These are phyloP conservation scores for Mionectes macconnelli DNA, from an alignment of 2,113 vertebrate genomes.

Conservation along the genomic window DNA sequence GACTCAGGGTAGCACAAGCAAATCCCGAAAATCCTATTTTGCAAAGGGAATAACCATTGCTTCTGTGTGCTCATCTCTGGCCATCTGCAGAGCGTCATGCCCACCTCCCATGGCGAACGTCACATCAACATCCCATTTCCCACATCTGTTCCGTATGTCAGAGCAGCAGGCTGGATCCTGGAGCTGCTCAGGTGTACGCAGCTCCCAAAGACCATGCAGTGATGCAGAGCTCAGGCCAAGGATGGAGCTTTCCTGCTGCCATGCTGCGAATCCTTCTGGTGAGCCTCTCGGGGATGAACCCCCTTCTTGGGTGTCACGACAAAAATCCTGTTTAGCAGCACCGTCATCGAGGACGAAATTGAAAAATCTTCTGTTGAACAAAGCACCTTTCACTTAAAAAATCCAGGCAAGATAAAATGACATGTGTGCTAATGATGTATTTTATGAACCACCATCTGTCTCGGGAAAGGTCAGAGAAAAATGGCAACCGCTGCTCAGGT, in stretches of 20 bases:
- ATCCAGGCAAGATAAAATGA: constrained; percentile 77
- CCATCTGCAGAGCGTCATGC: rapidly evolving
- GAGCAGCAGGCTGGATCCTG: background rate
- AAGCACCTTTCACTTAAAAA: constrained; percentile 79
- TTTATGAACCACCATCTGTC: constrained; percentile 85
- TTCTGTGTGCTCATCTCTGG: rapidly evolving
- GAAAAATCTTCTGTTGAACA: constrained; percentile 80
- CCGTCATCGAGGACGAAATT: constrained; percentile 32
- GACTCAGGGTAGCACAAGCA: background rate
- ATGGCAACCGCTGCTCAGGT: constrained; percentile 75
- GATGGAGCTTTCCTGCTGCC: background rate
- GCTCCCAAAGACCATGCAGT: rapidly evolving
- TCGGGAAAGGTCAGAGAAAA: constrained; percentile 85
- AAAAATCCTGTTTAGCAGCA: constrained; percentile 40
- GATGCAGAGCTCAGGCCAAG: background rate
- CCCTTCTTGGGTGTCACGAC: background rate
- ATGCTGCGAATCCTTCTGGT: rapidly evolving
- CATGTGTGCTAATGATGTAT: constrained; percentile 83
- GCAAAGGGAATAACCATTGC: background rate
- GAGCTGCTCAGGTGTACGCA: background rate
- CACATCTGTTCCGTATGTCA: background rate
- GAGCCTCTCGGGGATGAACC: background rate
- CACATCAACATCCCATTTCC: background rate
- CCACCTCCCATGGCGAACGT: rapidly evolving
- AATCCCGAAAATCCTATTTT: background rate